Evolutionary conservation across 2,888 invertebrate species (phyloP), one percentile per base, ranked within the genome.

Genomic region (Mimas tiliae): DNA sequence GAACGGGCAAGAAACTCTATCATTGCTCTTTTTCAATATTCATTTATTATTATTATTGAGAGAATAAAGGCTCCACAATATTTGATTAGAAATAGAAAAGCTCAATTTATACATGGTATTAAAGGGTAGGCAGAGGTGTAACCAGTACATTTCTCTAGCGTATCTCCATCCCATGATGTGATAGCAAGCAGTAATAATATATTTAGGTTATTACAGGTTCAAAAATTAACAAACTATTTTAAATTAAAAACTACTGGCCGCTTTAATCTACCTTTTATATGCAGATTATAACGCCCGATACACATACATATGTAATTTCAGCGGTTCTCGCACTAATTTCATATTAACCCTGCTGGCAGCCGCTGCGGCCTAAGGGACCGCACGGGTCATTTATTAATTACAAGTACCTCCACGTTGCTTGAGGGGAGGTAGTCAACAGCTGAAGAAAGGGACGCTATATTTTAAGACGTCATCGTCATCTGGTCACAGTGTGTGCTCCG

Each of bases 341-440:
- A 84, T 84, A 88, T 86, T 87, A 86, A 83, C 80, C 81, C 79
- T 66, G 74, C 69, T 68, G 70, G 69, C 73, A 73, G 77, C 72
- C 73, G 69, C 69, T 73, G 74, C 70, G 73, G 80, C 80, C 76
- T 80, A 72, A 81, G 85, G 82, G 86, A 78, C 84, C 83, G 76
- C 75, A 74, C 70, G 83, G 90, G 91, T 93, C 93, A 94, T 93
- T 92, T 91, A 93, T 94, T 94, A 94, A 94, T 94, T 93, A 93
- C 88, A 86, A 83, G 85, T 85, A 84, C 84, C 84, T 78, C 76
- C 75, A 79, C 73, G 79, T 77, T 79, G 75, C 72, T 68, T 62
- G 78, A 78, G 83, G 86, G 83, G 82, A 74, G 78, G 81, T 81
- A 84, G 84, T 85, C 83, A 82, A 82, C 85, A 81, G 82, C 84